phyloP scores from a whole-genome alignment of 2,888 invertebrate genomes.

The Atethmia centrago region DNA sequence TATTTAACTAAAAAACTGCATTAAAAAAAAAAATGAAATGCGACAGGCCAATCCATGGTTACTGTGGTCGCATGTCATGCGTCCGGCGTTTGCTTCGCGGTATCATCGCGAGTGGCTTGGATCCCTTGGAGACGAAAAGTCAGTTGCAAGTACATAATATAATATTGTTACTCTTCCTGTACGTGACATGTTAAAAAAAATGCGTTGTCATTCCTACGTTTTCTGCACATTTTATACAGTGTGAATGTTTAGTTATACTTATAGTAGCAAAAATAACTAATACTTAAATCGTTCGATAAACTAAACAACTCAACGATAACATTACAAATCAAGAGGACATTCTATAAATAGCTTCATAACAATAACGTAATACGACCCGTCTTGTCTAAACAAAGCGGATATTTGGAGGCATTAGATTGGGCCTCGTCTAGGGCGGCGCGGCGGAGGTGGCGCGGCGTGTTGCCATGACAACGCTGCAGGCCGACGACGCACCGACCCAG shows the following conservation, averaged over 20 bases:
- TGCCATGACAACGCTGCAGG: constrained; percentile 83
- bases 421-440: constrained; percentile 73
- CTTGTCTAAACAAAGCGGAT: constrained; percentile 67
- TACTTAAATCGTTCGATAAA: not conserved
- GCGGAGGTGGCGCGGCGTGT: constrained; percentile 73
- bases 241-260: not conserved
- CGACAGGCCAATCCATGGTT: constrained; percentile 34
- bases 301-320: constrained; percentile 9
- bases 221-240: not conserved
- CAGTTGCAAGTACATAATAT: constrained; percentile 12
- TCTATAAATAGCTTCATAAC: constrained; percentile 62
- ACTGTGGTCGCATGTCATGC: constrained; percentile 51
- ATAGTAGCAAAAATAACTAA: constrained; percentile 3
- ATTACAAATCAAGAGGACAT: constrained; percentile 17
- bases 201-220: not conserved
- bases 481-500: constrained; percentile 85
- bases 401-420: constrained; percentile 69
- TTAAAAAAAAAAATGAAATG: not conserved
- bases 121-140: constrained; percentile 41
- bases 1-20: not conserved
- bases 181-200: not conserved
- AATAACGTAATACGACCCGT: constrained; percentile 52
- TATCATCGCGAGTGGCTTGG: constrained; percentile 53
- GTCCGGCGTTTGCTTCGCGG: constrained; percentile 67
- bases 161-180: constrained; percentile 8